These are phyloP conservation scores for Aphaenogaster floridana DNA, from an alignment of 1,140 invertebrate species.

Conservation along the genomic window DNA sequence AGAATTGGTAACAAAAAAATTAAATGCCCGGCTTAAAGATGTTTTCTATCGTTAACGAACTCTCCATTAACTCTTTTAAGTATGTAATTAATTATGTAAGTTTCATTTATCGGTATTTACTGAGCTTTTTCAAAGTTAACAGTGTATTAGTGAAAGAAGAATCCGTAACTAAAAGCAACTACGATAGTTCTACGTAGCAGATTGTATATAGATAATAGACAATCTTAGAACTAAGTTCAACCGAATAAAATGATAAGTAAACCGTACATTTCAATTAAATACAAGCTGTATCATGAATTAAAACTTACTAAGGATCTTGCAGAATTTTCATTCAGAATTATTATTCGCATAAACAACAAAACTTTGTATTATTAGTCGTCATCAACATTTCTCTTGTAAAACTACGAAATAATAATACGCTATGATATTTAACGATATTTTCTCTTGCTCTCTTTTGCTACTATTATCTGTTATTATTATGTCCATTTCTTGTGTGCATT, in stretches of 20 bases:
- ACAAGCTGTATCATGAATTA: not conserved
- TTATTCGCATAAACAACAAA: not conserved
- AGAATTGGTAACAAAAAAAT: constrained; percentile 42
- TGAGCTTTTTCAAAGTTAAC: not conserved
- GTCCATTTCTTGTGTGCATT: constrained; percentile 23
- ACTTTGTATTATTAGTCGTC: constrained; percentile 19
- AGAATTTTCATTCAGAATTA: not conserved
- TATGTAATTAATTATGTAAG: constrained; percentile 53
- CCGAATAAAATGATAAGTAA: constrained; percentile 8
- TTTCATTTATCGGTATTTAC: constrained; percentile 37
- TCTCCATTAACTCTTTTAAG: constrained; percentile 28
- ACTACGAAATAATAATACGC: constrained; percentile 15
- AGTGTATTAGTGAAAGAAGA: not conserved
- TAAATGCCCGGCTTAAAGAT: constrained; percentile 26
- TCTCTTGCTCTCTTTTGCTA: not conserved
- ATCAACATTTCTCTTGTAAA: not conserved
- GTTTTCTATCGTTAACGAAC: constrained; percentile 34
- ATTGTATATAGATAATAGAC: constrained; percentile 1
- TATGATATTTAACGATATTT: constrained; percentile 5
- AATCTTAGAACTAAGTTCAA: constrained; percentile 1
- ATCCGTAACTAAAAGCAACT: not conserved
- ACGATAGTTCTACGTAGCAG: not conserved
- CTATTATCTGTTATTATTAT: constrained; percentile 39
- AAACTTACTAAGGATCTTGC: not conserved
- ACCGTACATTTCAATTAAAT: not conserved